Percentiles rank a stretch among this genome's conserved stretches.
Conservation (phyloP, 2,888 invertebrate species). For the Amblyteles armatorius region DNA sequence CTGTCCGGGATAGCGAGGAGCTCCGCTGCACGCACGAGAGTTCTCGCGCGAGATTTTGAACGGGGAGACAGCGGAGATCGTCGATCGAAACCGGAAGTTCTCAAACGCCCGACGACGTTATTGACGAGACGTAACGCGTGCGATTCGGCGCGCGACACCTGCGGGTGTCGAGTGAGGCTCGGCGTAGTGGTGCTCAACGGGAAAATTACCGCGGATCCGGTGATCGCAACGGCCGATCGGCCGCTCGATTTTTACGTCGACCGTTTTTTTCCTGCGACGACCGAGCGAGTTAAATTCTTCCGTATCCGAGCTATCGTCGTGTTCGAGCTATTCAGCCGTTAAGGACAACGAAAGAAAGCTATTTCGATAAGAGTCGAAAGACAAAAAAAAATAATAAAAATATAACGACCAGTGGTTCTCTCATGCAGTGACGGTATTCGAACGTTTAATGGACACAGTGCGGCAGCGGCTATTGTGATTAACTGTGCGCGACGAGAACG, state of each 20-base stretch:
- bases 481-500: slow-evolving; percentile 39
- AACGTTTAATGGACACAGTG: slow-evolving; percentile 45
- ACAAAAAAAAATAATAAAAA: no score
- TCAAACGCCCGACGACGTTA: background rate
- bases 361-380: slow-evolving; percentile 1
- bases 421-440: slow-evolving; percentile 37
- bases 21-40: background rate
- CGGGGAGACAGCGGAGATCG: background rate
- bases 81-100: background rate
- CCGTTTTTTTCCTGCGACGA: background rate
- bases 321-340: background rate
- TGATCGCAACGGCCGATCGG: background rate
- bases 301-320: background rate
- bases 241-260: background rate
- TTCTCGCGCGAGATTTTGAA: background rate
- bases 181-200: background rate
- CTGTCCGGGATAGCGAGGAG: background rate
- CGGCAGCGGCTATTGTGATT: slow-evolving; percentile 54
- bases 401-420: slow-evolving; percentile 10
- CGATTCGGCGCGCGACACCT: background rate
- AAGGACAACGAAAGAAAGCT: background rate
- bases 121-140: background rate
- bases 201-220: background rate
- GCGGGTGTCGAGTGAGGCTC: background rate
- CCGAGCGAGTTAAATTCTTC: background rate